Percentiles rank a stretch among this genome's conserved stretches.
Conservation (phyloP, 2,888 invertebrate species). For the Nesidiocoris tenuis region DNA sequence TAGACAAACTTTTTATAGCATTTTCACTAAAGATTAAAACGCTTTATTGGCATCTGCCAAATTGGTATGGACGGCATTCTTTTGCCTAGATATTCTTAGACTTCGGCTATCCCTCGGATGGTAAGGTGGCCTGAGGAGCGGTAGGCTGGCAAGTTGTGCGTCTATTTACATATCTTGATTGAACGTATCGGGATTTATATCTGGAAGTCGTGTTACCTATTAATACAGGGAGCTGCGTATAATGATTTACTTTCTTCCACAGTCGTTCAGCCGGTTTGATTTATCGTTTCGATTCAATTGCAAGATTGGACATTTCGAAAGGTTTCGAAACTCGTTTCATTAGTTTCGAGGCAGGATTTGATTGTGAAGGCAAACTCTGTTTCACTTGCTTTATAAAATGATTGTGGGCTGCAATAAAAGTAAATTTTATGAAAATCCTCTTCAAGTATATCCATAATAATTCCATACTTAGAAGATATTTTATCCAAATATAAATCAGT, state of each 20-base stretch:
- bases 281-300: background rate
- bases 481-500: too few relatives aligned
- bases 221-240: slow-evolving; percentile 35
- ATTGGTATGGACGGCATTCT: background rate
- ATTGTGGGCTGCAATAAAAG: too few relatives aligned
- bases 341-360: too few relatives aligned
- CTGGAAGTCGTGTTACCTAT: slow-evolving; percentile 34
- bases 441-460: too few relatives aligned
- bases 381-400: too few relatives aligned
- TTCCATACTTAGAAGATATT: too few relatives aligned
- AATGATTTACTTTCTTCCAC: slow-evolving; percentile 23
- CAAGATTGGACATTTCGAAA: background rate
- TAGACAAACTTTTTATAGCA: too few relatives aligned
- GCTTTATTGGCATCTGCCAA: too few relatives aligned
- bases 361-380: too few relatives aligned
- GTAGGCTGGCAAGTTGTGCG: background rate
- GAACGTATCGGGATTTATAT: slow-evolving; percentile 35
- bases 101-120: background rate
- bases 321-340: too few relatives aligned
- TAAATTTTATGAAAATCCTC: too few relatives aligned
- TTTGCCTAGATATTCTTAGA: background rate
- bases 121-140: background rate
- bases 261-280: slow-evolving; percentile 1
- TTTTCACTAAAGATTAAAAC: too few relatives aligned
- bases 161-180: slow-evolving; percentile 41